These are phyloP conservation scores for Actenoides lindsayi DNA, from an alignment of 2,113 vertebrate species.

Conservation along the genomic window DNA sequence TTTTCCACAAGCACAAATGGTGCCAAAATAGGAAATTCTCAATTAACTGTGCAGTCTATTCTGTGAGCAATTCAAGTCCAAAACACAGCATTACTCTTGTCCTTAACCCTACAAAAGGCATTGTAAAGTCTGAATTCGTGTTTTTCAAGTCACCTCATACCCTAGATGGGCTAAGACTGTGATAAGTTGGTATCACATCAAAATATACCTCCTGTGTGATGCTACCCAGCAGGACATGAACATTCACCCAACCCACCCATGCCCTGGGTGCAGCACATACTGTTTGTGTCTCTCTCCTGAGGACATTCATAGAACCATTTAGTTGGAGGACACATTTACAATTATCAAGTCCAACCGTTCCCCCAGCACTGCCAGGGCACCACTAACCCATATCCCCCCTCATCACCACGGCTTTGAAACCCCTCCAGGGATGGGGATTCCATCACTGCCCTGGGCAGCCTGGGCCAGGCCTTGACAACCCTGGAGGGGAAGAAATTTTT, in stretches of 20 bases:
- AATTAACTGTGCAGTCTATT: not conserved
- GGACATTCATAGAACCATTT: not conserved
- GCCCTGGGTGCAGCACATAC: not conserved
- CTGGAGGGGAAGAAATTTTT: not conserved
- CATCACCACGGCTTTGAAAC: not conserved
- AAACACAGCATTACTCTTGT: not conserved
- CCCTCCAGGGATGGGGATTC: not conserved
- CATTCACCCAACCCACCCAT: not conserved
- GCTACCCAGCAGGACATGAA: not conserved
- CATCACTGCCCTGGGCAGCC: not conserved
- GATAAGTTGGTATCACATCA: rapidly evolving
- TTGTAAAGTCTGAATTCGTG: not conserved
- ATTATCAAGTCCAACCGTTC: not conserved
- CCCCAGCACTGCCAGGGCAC: not conserved
- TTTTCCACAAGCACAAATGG: not conserved
- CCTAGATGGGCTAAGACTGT: not conserved
- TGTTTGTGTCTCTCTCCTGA: not conserved
- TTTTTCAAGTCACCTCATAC: not conserved
- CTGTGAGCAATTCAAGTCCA: not conserved
- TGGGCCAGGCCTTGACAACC: not conserved
- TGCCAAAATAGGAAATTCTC: not conserved
- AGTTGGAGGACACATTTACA: not conserved
- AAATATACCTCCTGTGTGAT: not conserved
- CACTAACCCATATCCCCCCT: not conserved
- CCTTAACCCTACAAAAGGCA: not conserved